phyloP scores from a whole-genome alignment of 2,888 invertebrate species.

The Sipha maydis region DNA sequence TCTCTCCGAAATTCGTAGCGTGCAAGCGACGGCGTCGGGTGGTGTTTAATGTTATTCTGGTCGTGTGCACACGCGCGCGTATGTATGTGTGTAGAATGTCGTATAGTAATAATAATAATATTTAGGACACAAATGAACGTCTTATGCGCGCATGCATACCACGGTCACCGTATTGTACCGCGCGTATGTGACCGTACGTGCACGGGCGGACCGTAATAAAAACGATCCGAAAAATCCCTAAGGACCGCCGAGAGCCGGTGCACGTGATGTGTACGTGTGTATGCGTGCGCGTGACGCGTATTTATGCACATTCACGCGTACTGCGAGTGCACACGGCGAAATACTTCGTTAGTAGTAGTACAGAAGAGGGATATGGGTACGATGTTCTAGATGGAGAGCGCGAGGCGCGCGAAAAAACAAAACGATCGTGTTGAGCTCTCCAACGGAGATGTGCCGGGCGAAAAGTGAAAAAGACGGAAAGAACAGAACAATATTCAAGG shows the following conservation, averaged over 20 bases:
- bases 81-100: no score
- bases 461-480: not conserved
- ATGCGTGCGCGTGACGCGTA: not conserved
- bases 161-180: not conserved
- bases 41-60: slow-evolving; percentile 36
- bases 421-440: not conserved
- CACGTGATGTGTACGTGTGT: no score
- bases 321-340: not conserved
- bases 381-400: no score
- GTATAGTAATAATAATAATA: not conserved
- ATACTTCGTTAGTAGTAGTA: no score
- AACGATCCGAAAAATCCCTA: not conserved
- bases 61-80: not conserved
- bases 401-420: not conserved
- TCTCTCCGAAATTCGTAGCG: not conserved
- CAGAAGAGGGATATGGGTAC: no score
- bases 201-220: not conserved
- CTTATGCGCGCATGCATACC: not conserved
- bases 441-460: not conserved
- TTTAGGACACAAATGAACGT: not conserved
- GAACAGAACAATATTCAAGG: not conserved
- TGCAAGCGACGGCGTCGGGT: not conserved
- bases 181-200: no score
- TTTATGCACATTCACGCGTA: not conserved
- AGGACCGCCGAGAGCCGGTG: not conserved